A percentile compares a stretch with the other conserved stretches of the same genome.
Conservation (phyloP, 2,113 vertebrate genomes). For the Camarhynchus parvulus region DNA sequence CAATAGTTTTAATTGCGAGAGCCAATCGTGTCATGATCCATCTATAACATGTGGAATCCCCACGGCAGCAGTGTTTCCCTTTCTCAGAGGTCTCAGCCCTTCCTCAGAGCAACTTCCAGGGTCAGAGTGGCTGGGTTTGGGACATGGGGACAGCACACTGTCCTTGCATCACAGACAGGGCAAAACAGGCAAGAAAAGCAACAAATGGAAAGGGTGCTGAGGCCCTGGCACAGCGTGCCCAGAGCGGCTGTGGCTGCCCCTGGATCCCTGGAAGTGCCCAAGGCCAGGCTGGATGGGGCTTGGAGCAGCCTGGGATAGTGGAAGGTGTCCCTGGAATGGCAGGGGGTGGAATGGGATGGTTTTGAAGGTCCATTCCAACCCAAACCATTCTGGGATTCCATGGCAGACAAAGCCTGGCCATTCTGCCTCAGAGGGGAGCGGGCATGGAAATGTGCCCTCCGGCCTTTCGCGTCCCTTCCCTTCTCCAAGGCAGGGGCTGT, state of each 20-base stretch:
- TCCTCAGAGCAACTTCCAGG: neutral
- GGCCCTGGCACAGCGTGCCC: neutral
- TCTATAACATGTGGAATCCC: rapidly evolving
- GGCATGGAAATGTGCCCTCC: neutral
- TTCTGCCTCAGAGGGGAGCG: neutral
- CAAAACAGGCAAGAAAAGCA: neutral
- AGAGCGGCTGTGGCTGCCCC: neutral
- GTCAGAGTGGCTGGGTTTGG: neutral
- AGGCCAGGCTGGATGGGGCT: neutral
- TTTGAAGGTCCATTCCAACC: neutral
- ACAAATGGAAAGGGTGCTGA: neutral
- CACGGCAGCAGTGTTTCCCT: neutral
- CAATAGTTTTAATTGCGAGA: too few species aligned
- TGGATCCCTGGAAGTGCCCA: neutral
- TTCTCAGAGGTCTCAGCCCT: neutral
- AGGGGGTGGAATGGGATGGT: neutral
- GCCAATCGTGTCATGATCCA: too few species aligned
- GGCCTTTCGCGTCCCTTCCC: neutral
- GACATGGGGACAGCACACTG: neutral
- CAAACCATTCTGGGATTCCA: neutral
- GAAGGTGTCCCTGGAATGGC: neutral
- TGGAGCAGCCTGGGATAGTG: rapidly evolving
- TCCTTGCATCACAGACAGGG: neutral
- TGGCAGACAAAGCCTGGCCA: neutral
- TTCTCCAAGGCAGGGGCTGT: neutral